Evolutionary conservation across 2,797 vertebrate species (phyloP).

Genomic region (Crypturellus tataupa): DNA sequence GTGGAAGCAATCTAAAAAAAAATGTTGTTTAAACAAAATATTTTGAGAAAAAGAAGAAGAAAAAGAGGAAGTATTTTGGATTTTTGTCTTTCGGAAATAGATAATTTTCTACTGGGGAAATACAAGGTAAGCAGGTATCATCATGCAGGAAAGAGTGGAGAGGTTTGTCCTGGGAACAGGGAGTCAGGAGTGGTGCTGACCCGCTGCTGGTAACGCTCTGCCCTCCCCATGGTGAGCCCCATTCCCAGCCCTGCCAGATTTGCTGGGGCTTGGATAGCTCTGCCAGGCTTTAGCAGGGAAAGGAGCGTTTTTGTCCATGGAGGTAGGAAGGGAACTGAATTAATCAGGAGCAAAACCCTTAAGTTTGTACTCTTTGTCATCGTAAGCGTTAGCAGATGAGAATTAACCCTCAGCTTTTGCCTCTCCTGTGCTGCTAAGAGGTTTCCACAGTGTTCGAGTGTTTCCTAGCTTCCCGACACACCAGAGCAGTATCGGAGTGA

Average conservation of each 20-base stretch:
- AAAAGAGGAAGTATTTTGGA: background rate
- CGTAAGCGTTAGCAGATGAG: accelerated
- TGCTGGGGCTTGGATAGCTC: background rate
- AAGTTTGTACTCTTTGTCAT: background rate
- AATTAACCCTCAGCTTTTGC: background rate
- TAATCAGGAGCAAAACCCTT: background rate
- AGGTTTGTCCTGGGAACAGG: background rate
- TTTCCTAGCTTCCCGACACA: background rate
- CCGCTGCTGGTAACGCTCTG: background rate
- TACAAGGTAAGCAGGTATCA: background rate
- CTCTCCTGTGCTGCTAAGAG: accelerated
- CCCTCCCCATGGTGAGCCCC: background rate
- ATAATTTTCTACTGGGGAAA: background rate
- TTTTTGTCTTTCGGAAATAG: background rate
- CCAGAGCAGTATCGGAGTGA: too few relatives aligned
- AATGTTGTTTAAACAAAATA: background rate
- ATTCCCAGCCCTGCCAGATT: background rate
- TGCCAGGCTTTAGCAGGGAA: background rate
- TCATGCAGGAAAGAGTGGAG: background rate
- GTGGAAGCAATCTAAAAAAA: background rate
- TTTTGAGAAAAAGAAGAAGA: background rate
- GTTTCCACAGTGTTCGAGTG: background rate
- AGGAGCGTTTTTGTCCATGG: background rate
- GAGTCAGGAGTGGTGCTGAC: background rate
- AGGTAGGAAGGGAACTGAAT: background rate